Conservation (phyloP, 2,888 invertebrate genomes). For the Smittia aterrima region DNA sequence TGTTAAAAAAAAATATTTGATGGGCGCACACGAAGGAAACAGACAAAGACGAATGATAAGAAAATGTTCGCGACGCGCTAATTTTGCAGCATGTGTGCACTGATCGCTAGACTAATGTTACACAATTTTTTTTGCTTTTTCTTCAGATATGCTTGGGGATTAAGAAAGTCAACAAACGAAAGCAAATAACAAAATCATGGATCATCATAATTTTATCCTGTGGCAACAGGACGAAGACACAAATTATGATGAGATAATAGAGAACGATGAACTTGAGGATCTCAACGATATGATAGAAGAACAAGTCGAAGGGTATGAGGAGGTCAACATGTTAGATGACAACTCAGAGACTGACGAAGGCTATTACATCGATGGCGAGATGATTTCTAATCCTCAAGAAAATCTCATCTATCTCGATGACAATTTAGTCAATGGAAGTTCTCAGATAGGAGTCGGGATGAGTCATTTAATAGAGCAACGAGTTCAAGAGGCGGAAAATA, state of each 20-base stretch:
- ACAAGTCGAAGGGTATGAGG: conserved; percentile 37
- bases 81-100: not conserved
- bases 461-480: conserved; percentile 48
- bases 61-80: not conserved
- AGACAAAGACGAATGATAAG: not conserved
- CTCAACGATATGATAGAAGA: conserved; percentile 31
- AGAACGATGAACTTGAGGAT: conserved; percentile 5
- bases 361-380: conserved; percentile 43
- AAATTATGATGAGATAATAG: conserved; percentile 36
- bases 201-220: conserved; percentile 33
- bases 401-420: conserved; percentile 64
- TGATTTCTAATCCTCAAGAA: conserved; percentile 49
- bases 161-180: not conserved
- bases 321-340: conserved; percentile 23
- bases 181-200: not conserved
- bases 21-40: not conserved
- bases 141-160: too few species aligned
- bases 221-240: conserved; percentile 15
- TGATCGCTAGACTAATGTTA: not conserved
- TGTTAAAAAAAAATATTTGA: not conserved
- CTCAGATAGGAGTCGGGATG: conserved; percentile 47
- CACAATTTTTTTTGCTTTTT: not conserved
- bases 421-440: conserved; percentile 44
- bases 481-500: conserved; percentile 45
- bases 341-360: conserved; percentile 1